Evolutionary conservation across 1,140 invertebrate genomes (phyloP).

Genomic region (Calliopsis andreniformis): DNA sequence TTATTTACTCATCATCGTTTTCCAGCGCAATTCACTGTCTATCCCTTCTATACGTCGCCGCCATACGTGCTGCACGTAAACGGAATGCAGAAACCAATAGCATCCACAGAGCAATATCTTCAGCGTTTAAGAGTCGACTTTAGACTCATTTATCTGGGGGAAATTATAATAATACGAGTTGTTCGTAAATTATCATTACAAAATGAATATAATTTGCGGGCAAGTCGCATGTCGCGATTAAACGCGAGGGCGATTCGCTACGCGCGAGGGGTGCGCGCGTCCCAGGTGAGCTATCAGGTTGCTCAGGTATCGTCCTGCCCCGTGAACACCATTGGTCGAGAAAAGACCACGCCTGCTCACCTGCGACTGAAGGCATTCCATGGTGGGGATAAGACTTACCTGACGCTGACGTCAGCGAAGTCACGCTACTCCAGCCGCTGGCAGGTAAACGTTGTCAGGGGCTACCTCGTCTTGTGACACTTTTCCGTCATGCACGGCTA

Average conservation of each 20-base stretch:
- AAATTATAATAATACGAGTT: not conserved
- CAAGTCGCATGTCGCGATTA: conserved; percentile 42
- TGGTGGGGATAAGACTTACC: conserved; percentile 67
- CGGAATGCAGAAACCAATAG: no score
- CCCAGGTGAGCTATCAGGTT: conserved; percentile 72
- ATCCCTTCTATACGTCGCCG: no score
- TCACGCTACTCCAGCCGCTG: conserved; percentile 62
- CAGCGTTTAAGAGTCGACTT: not conserved
- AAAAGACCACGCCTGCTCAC: conserved; percentile 73
- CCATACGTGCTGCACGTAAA: no score
- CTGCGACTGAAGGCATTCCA: conserved; percentile 58
- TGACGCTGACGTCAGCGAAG: conserved; percentile 74
- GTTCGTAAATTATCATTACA: conserved; percentile 1
- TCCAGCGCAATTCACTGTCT: no score
- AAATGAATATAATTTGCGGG: conserved; percentile 24
- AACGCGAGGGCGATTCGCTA: conserved; percentile 37
- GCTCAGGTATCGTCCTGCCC: conserved; percentile 73
- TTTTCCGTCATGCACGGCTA: not conserved
- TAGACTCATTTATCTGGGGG: not conserved
- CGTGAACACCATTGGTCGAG: conserved; percentile 73
- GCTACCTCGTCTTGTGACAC: conserved; percentile 28
- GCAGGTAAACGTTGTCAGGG: conserved; percentile 39
- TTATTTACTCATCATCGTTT: not conserved
- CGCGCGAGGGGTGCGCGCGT: conserved; percentile 53
- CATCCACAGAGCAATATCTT: no score